Percentiles rank a stretch among this genome's conserved stretches.
Conservation (phyloP, 2,888 invertebrate genomes). For the Watsonalla binaria region DNA sequence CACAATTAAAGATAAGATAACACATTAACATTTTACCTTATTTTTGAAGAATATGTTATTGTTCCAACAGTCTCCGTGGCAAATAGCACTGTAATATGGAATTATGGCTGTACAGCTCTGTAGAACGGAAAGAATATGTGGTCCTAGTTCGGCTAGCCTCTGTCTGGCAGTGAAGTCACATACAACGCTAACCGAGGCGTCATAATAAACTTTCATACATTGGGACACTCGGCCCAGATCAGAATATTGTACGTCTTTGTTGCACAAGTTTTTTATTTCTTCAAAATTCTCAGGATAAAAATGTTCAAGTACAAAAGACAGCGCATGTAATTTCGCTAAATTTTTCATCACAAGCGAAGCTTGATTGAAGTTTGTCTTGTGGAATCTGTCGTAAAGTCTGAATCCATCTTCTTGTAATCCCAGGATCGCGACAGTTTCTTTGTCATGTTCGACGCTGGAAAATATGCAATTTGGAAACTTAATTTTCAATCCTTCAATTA, state of each 20-base stretch:
- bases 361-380: constrained; percentile 38
- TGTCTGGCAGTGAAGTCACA: constrained; percentile 31
- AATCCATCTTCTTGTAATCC: constrained; percentile 23
- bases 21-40: constrained; percentile 25
- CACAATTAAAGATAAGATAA: no score
- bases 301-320: constrained; percentile 45
- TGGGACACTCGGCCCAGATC: constrained; percentile 37
- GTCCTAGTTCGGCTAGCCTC: constrained; percentile 35
- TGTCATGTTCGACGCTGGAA: constrained; percentile 37
- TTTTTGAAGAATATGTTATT: constrained; percentile 53
- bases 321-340: constrained; percentile 56
- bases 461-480: constrained; percentile 53
- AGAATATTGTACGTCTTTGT: constrained; percentile 48
- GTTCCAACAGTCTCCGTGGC: constrained; percentile 64
- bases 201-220: constrained; percentile 42
- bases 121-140: constrained; percentile 39
- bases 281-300: constrained; percentile 36
- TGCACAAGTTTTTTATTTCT: constrained; percentile 34
- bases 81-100: constrained; percentile 38
- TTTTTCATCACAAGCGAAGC: constrained; percentile 46
- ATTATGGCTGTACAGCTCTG: constrained; percentile 41
- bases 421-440: constrained; percentile 42
- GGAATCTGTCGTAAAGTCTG: constrained; percentile 36
- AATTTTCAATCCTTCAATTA: constrained; percentile 55
- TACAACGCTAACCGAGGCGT: constrained; percentile 46